Percentiles rank a stretch among this genome's conserved stretches.
These are phyloP conservation scores for Montipora capitata DNA, from an alignment of 92 coral and sea anemone genomes.

Conservation along the genomic window DNA sequence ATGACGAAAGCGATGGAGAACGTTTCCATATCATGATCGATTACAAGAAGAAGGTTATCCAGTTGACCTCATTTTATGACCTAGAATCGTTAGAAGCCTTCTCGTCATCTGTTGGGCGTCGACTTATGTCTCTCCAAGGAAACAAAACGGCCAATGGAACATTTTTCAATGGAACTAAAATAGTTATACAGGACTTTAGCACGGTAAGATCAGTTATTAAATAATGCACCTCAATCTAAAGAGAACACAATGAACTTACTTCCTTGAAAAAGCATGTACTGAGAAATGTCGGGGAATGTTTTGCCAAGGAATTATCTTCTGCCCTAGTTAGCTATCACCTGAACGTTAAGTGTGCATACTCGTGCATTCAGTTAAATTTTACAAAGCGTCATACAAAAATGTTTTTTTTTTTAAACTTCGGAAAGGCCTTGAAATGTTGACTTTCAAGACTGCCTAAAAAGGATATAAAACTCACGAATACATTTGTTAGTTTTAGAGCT, in stretches of 20 bases:
- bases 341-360: not conserved
- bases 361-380: not conserved
- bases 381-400: too few species aligned
- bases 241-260: too few species aligned
- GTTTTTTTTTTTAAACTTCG: too few species aligned
- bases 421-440: too few species aligned
- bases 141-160: slow-evolving; percentile 46
- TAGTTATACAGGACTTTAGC: slow-evolving; percentile 63
- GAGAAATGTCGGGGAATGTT: not conserved
- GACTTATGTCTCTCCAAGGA: slow-evolving; percentile 40
- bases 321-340: not conserved
- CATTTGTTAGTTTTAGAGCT: too few species aligned
- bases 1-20: slow-evolving; percentile 36
- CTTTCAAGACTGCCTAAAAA: too few species aligned
- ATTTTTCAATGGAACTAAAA: slow-evolving; percentile 32
- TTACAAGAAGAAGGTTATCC: slow-evolving; percentile 45
- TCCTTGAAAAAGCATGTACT: too few species aligned
- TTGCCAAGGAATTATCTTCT: too few species aligned
- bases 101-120: slow-evolving; percentile 12
- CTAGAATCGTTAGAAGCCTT: not conserved
- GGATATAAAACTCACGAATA: too few species aligned
- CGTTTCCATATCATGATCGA: slow-evolving; percentile 51
- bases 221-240: too few species aligned
- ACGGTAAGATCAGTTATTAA: slow-evolving; percentile 31
- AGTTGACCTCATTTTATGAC: slow-evolving; percentile 25